Conservation (phyloP, 2,888 invertebrate genomes). For the Zaprionus obscuricornis region DNA sequence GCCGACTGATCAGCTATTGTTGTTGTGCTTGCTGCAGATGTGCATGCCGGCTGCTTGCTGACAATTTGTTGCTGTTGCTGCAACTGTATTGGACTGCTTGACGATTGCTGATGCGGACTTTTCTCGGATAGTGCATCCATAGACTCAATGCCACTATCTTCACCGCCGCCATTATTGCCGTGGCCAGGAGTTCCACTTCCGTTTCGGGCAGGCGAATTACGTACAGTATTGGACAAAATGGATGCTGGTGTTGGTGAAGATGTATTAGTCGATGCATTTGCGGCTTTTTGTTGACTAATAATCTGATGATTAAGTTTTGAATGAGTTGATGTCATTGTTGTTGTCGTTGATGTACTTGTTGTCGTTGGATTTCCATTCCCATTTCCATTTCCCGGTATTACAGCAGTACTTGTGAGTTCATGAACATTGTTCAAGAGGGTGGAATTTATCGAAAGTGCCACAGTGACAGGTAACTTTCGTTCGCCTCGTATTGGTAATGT, state of each 20-base stretch:
- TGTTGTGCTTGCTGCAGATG: conserved; percentile 4
- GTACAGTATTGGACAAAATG: conserved; percentile 57
- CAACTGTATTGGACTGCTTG: conserved; percentile 85
- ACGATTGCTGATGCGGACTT: conserved; percentile 92
- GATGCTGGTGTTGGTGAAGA: conserved; percentile 53
- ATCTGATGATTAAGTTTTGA: conserved; percentile 34
- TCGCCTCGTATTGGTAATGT: conserved; percentile 57
- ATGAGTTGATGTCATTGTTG: conserved; percentile 1
- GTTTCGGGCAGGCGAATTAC: conserved; percentile 83
- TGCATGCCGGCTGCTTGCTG: too few species aligned
- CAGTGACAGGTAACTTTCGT: conserved; percentile 58
- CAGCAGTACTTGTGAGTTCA: conserved; percentile 23
- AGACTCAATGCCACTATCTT: conserved; percentile 95
- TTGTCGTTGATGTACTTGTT: conserved; percentile 4
- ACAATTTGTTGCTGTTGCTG: conserved; percentile 43
- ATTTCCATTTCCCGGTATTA: conserved; percentile 12
- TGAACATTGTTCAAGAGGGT: conserved; percentile 40
- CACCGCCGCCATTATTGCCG: conserved; percentile 85
- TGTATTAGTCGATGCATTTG: conserved; percentile 13
- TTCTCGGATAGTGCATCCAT: conserved; percentile 97
- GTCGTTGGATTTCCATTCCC: too few species aligned
- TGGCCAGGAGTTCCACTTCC: conserved; percentile 84
- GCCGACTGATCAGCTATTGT: conserved; percentile 23
- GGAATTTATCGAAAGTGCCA: conserved; percentile 38
- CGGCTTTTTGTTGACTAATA: conserved; percentile 21